Conservation (phyloP, 2,113 vertebrate genomes). For the Sebastes fasciatus region DNA sequence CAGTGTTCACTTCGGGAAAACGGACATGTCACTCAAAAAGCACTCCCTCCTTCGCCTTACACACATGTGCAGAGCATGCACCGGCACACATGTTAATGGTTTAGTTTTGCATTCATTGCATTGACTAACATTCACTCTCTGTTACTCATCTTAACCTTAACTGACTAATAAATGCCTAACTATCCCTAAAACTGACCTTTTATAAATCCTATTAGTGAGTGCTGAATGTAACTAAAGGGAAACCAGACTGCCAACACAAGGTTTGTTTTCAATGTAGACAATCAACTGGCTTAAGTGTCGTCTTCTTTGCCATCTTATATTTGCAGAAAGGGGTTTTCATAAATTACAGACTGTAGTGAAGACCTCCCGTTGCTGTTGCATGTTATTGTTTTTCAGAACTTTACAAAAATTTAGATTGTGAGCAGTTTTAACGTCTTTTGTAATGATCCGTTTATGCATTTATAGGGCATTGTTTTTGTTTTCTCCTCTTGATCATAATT, state of each 20-base stretch:
- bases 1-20: constrained; percentile 48
- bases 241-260: neutral
- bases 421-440: neutral
- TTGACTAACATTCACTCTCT: neutral
- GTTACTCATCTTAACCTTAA: neutral
- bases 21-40: constrained; percentile 38
- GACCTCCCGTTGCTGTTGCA: neutral
- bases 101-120: constrained; percentile 1
- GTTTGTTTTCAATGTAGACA: neutral
- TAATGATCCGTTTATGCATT: neutral
- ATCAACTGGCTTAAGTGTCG: neutral
- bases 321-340: neutral
- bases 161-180: neutral
- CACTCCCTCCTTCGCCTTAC: neutral
- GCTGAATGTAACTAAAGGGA: neutral
- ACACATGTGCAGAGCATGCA: constrained; percentile 11
- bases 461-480: neutral
- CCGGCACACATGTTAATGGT: neutral
- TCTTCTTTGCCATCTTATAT: constrained; percentile 3
- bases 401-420: neutral
- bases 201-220: neutral
- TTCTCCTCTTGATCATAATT: neutral
- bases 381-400: neutral
- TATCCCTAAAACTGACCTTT: neutral
- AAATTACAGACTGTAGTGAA: neutral